Evolutionary conservation across 1,140 invertebrate species (phyloP).

Genomic region (Oncopodura yosiiana): DNA sequence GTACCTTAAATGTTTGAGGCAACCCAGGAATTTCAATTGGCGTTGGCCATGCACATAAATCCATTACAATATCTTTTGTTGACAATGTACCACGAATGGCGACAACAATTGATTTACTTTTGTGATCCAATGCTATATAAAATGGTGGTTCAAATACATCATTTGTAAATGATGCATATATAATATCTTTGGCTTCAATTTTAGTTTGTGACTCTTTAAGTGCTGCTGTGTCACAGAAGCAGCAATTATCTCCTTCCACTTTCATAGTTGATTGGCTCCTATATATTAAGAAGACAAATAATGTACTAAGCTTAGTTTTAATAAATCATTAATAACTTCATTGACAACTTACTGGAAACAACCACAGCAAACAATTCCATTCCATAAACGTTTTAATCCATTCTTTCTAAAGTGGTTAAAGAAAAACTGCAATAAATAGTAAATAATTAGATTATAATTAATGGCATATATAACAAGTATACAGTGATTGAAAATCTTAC

Average conservation of each 20-base stretch:
- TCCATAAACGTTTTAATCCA: constrained; percentile 16
- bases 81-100: constrained; percentile 77
- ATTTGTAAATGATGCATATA: constrained; percentile 24
- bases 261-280: constrained; percentile 47
- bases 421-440: constrained; percentile 12
- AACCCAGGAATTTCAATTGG: constrained; percentile 60
- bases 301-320: not conserved
- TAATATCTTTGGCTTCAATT: constrained; percentile 11
- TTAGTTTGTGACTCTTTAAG: constrained; percentile 52
- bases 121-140: constrained; percentile 73
- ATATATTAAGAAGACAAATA: not conserved
- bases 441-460: no score
- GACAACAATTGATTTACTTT: constrained; percentile 68
- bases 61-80: constrained; percentile 74
- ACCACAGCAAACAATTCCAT: constrained; percentile 17
- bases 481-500: no score
- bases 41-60: constrained; percentile 68
- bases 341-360: constrained; percentile 10
- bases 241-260: constrained; percentile 77
- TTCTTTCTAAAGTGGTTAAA: constrained; percentile 18
- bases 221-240: constrained; percentile 73
- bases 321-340: not conserved
- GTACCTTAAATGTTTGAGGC: constrained; percentile 53
- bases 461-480: no score
- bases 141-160: constrained; percentile 50